phyloP scores from a whole-genome alignment of 2,888 invertebrate species.

The Xestia ashworthii region DNA sequence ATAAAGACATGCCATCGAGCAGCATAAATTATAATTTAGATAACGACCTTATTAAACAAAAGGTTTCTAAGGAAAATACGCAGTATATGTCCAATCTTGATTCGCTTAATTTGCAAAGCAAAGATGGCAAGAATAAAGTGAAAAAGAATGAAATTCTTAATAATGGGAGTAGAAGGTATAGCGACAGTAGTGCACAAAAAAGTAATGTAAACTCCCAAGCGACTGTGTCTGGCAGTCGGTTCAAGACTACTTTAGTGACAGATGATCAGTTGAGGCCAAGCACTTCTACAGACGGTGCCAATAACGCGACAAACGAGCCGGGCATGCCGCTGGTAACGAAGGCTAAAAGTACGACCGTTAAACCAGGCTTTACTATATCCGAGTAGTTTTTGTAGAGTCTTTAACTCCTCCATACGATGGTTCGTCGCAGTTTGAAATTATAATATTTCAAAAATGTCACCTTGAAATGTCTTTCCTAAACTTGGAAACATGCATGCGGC shows the following conservation, averaged over 20 bases:
- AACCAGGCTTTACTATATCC: constrained; percentile 82
- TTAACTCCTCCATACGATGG: constrained; percentile 16
- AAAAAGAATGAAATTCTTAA: constrained; percentile 80
- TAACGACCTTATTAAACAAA: constrained; percentile 75
- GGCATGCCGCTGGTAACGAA: constrained; percentile 79
- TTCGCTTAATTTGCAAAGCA: constrained; percentile 77
- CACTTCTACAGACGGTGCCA: constrained; percentile 75
- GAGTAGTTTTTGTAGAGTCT: constrained; percentile 63
- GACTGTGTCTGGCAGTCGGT: constrained; percentile 78
- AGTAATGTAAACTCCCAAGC: constrained; percentile 72
- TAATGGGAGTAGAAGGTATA: constrained; percentile 83
- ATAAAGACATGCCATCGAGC: constrained; percentile 85
- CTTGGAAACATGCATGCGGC: constrained; percentile 1
- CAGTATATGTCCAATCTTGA: constrained; percentile 76
- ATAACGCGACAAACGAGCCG: constrained; percentile 66
- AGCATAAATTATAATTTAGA: constrained; percentile 86
- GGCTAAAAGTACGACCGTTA: constrained; percentile 79
- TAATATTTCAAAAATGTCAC: background rate
- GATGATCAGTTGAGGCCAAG: constrained; percentile 78
- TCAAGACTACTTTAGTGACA: constrained; percentile 84
- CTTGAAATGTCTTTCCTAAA: background rate
- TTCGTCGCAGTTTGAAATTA: constrained; percentile 5
- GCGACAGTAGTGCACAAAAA: constrained; percentile 84
- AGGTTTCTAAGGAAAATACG: constrained; percentile 77
- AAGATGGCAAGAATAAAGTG: constrained; percentile 74